Percentiles rank a stretch among this genome's conserved stretches.
Evolutionary conservation across 2,797 vertebrate species (phyloP).

Genomic region (Adelosebastes latens): DNA sequence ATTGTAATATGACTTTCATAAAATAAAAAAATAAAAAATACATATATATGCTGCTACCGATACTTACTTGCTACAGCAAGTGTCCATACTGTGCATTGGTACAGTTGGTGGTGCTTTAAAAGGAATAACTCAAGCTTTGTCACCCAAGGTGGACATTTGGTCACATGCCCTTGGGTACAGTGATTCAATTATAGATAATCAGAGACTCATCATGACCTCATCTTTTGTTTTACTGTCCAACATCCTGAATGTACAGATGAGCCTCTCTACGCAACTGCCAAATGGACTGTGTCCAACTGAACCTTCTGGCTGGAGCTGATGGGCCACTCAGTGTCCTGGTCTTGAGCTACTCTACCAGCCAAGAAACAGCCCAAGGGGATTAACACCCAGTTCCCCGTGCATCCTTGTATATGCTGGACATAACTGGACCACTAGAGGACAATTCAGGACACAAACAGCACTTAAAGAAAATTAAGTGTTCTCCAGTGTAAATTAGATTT

Average conservation of each 20-base stretch:
- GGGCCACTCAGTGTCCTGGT: background rate
- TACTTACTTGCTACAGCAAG: background rate
- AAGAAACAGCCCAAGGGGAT: background rate
- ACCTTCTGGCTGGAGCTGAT: slow-evolving; percentile 25
- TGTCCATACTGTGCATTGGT: no score
- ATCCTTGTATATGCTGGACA: background rate
- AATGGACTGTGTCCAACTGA: slow-evolving; percentile 34
- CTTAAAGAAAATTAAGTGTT: background rate
- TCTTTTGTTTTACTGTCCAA: slow-evolving; percentile 4
- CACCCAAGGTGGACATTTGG: background rate
- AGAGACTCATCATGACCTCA: slow-evolving; percentile 16
- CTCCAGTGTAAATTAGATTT: background rate
- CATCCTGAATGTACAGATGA: background rate
- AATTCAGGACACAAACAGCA: background rate
- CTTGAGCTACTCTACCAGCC: background rate
- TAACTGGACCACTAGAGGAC: background rate
- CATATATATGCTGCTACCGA: background rate
- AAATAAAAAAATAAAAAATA: background rate
- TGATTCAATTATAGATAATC: slow-evolving; percentile 13
- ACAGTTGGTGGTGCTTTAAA: background rate
- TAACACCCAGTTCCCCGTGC: background rate
- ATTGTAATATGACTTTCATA: background rate
- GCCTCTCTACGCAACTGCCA: slow-evolving; percentile 20
- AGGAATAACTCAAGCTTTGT: background rate
- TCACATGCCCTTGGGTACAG: background rate